Evolutionary conservation across 1,140 invertebrate genomes (phyloP).

Genomic region (Ephestia elutella): DNA sequence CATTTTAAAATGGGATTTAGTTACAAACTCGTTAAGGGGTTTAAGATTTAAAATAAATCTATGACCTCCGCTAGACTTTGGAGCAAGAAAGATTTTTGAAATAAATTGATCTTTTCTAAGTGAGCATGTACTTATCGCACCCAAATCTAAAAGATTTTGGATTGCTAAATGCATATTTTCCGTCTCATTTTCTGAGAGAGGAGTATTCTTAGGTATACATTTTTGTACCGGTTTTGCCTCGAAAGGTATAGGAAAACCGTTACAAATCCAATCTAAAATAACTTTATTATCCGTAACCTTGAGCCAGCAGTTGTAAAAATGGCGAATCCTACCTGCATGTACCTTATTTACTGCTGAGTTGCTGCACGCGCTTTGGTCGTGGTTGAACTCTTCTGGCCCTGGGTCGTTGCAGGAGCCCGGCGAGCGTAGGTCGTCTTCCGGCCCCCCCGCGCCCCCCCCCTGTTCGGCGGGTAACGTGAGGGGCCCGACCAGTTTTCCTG

Average conservation of each 20-base stretch:
- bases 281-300: slow-evolving; percentile 20
- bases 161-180: too few relatives aligned
- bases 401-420: not conserved
- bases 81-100: slow-evolving; percentile 22
- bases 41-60: slow-evolving; percentile 31
- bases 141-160: slow-evolving; percentile 16
- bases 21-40: slow-evolving; percentile 25
- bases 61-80: slow-evolving; percentile 22
- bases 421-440: slow-evolving; percentile 3
- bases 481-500: slow-evolving; percentile 30
- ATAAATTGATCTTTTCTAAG: slow-evolving; percentile 12
- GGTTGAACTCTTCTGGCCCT: not conserved
- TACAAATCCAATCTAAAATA: slow-evolving; percentile 25
- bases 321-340: slow-evolving; percentile 27
- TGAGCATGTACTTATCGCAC: slow-evolving; percentile 7
- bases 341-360: slow-evolving; percentile 22
- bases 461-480: slow-evolving; percentile 21
- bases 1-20: slow-evolving; percentile 29
- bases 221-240: not conserved
- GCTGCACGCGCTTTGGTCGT: slow-evolving; percentile 10
- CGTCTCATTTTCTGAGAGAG: too few relatives aligned
- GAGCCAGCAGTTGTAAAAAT: slow-evolving; percentile 32
- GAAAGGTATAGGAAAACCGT: slow-evolving; percentile 25
- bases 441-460: slow-evolving; percentile 24
- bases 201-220: too few relatives aligned